phyloP scores from a whole-genome alignment of 1,140 invertebrate genomes.

The Rhynchophorus ferrugineus region DNA sequence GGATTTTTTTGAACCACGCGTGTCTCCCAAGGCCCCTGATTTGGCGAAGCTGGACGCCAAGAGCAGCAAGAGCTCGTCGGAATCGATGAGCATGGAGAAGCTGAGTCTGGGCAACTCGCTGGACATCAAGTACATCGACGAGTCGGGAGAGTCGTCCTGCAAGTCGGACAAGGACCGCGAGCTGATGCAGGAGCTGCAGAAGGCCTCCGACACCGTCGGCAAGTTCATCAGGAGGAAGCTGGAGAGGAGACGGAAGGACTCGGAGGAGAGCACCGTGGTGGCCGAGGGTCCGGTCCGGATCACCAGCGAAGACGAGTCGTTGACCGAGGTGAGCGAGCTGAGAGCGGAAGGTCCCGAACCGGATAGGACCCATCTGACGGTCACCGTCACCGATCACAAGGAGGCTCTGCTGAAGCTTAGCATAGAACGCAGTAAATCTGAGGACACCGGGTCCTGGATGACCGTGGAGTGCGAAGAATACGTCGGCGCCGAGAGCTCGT shows the following conservation, averaged over 20 bases:
- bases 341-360: constrained; percentile 37
- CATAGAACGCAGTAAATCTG: constrained; percentile 47
- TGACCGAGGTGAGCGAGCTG: constrained; percentile 53
- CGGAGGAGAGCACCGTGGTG: constrained; percentile 40
- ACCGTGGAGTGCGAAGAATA: constrained; percentile 56
- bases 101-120: constrained; percentile 39
- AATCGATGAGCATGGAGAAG: constrained; percentile 37
- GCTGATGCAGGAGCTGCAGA: constrained; percentile 36
- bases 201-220: constrained; percentile 33
- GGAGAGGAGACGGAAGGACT: constrained; percentile 37
- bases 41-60: constrained; percentile 33
- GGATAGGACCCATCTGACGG: constrained; percentile 31
- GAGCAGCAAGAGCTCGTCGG: constrained; percentile 34
- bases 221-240: constrained; percentile 36
- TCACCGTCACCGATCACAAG: constrained; percentile 38
- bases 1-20: constrained; percentile 40
- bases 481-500: constrained; percentile 46
- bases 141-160: constrained; percentile 38
- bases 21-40: constrained; percentile 34
- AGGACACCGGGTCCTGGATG: constrained; percentile 54
- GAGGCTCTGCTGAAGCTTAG: constrained; percentile 42
- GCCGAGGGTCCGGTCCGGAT: constrained; percentile 42
- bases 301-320: constrained; percentile 56
- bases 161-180: constrained; percentile 37
- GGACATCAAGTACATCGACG: constrained; percentile 40